Percentiles rank a stretch among this genome's conserved stretches.
These are phyloP conservation scores for Mystacornis crossleyi DNA, from an alignment of 2,113 vertebrate genomes.

Conservation along the genomic window DNA sequence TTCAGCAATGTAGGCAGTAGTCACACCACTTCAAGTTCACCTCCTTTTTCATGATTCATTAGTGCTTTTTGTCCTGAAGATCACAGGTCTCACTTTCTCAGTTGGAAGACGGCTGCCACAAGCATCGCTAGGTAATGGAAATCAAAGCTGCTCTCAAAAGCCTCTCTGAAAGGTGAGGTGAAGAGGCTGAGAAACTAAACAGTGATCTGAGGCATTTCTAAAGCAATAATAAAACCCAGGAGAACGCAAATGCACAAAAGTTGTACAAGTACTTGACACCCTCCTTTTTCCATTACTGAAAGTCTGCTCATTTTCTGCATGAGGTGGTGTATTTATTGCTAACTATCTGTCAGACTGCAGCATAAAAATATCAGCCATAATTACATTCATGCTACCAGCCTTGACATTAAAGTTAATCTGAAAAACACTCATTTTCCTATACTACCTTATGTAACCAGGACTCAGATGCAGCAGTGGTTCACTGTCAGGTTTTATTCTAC, in stretches of 20 bases:
- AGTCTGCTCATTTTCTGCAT: conserved; percentile 35
- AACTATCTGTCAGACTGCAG: conserved; percentile 52
- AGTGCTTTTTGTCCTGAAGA: neutral
- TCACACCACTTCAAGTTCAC: neutral
- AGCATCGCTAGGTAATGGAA: neutral
- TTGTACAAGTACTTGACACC: neutral
- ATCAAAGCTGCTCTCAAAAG: neutral
- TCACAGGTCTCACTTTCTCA: neutral
- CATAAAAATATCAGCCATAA: conserved; percentile 68
- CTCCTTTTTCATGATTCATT: neutral
- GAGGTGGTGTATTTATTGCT: conserved; percentile 33
- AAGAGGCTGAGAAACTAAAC: neutral
- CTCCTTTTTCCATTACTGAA: neutral
- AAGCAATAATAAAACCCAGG: neutral
- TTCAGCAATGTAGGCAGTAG: neutral
- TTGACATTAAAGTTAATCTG: conserved; percentile 44
- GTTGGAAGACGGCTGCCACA: neutral
- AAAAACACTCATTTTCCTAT: conserved; percentile 46
- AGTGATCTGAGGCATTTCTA: neutral
- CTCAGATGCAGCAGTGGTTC: neutral
- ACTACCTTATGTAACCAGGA: conserved; percentile 37
- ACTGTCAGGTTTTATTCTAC: conserved; percentile 35
- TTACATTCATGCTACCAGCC: conserved; percentile 38
- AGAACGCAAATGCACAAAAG: neutral
- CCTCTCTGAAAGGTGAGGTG: neutral